Percentiles rank a stretch among this genome's conserved stretches.
Evolutionary conservation across 1,140 invertebrate genomes (phyloP).

Genomic region (Rhopalosiphum padi): DNA sequence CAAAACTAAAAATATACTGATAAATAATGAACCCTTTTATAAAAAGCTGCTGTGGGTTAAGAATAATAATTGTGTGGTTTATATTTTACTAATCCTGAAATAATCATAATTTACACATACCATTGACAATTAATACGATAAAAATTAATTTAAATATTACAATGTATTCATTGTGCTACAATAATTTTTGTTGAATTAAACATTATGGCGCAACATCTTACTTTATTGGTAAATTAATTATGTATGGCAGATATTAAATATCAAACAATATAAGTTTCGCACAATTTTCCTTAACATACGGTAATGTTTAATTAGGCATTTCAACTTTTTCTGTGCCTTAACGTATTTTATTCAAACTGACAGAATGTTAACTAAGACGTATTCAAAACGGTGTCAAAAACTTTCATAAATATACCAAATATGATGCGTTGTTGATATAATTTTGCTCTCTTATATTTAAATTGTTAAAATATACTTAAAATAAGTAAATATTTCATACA

Average conservation of each 20-base stretch:
- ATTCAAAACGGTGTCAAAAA: neutral
- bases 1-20: neutral
- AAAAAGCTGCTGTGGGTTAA: neutral
- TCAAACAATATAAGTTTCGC: neutral
- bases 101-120: neutral
- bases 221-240: neutral
- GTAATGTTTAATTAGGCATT: neutral
- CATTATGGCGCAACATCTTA: too few species aligned
- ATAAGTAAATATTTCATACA: neutral
- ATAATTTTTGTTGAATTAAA: neutral
- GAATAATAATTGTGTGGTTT: neutral
- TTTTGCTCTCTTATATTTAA: neutral
- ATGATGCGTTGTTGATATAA: neutral
- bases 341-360: neutral
- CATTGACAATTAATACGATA: neutral
- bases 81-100: neutral
- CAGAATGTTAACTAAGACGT: neutral
- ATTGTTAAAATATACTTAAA: neutral
- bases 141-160: neutral
- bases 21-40: neutral
- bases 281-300: neutral
- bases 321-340: neutral
- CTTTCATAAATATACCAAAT: neutral
- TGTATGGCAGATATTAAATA: neutral
- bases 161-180: neutral